Evolutionary conservation across 1,140 invertebrate species (phyloP), one percentile per base, ranked within the genome.

Genomic region (Scaptomyza montana): DNA sequence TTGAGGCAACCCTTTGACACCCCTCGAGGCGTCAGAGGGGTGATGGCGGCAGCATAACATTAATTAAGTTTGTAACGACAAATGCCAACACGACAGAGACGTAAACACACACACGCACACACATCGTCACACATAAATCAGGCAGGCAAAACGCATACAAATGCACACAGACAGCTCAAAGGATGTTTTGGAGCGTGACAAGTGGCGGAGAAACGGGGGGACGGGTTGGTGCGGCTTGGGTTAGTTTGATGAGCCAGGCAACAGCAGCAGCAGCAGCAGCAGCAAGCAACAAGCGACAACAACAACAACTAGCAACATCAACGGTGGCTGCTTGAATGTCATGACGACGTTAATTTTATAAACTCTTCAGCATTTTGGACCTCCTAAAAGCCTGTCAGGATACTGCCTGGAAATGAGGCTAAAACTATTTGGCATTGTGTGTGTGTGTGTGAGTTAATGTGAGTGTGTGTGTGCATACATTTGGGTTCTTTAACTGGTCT

Each of bases 341-440:
- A 84, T 89, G 84, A 87, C 77, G 85, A 89, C 82, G 84, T 87
- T 89, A 89, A 89, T 89, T 89, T 89, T 84, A 89, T 89, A 89
- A 89, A 89, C 84, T 89, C 85, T 89, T 74, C 74, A 87, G 57
- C 64, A 82, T 68, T 36, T 74, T 68, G 71, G 47, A 54, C 39
- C 69, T 55, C 43, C 19, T 3, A 25, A 45, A 72, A 57, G 45
- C 47, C 41, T 56, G 33, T 21, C 33, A 4, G 45, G 2, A 39
- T 47, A 51, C 54, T 69, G 49, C 49, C 28, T 39, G 49, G 5
- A 50, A 63, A 59, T 46, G 51, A 50, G 57, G 36, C 36, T 41
- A 54, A 53, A 63, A 69, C 71, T 69, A 81, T 84, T 84, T 79
- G 33, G 12, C 6, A 7, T 21, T 10, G 3, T 28, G 50, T 49